Base-by-base conservation (phyloP, 2,113 vertebrate species). In the Barnardius zonarius region DNA sequence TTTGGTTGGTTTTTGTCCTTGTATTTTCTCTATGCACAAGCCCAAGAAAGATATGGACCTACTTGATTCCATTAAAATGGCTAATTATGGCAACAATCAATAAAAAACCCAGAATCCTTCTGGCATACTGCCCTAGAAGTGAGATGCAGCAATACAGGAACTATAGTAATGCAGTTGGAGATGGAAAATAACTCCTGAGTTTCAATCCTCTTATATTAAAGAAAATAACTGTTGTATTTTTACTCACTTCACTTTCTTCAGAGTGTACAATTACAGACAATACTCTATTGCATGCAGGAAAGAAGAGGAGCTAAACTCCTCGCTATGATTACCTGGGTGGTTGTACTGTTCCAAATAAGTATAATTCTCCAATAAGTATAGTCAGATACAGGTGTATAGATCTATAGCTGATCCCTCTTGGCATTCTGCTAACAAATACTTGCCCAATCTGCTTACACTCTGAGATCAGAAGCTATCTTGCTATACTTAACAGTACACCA, bases 321-420 rank as follows among this genome's bases (percentile, higher is more conserved):
- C 0, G 0, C 16, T 69, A 27, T 68, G n/a, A 61, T 55, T 79
- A 35, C 31, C 31, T 22, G 35, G 6, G 23, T 46, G 7, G 6
- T 28, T 69, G 15, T 44, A 43, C 11, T 18, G 6, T 64, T 93
- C 35, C 30, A 49, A 9, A n/a, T 20, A 57, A 54, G 6, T 76
- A 44, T 22, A 43, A 83, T 84, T 59, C 31, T 49, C 15, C 84
- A 88, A 44, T 52, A 83, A 73, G 9, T 31, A 43, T 57, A 17
- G 31, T 86, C 54, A 63, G 49, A 22, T 52, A 33, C 7, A 82
- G 10, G 10, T 27, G 3, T 31, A 69, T 11, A 73, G 28, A 52
- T 33, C 23, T 72, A 19, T 2, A 72, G 10, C 10, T 76, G 48
- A 68, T 5, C 1, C 5, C 16, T 83, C 16, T 79, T 41, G 49